Conservation (phyloP, 2,888 invertebrate genomes). For the Agrypnus murinus region DNA sequence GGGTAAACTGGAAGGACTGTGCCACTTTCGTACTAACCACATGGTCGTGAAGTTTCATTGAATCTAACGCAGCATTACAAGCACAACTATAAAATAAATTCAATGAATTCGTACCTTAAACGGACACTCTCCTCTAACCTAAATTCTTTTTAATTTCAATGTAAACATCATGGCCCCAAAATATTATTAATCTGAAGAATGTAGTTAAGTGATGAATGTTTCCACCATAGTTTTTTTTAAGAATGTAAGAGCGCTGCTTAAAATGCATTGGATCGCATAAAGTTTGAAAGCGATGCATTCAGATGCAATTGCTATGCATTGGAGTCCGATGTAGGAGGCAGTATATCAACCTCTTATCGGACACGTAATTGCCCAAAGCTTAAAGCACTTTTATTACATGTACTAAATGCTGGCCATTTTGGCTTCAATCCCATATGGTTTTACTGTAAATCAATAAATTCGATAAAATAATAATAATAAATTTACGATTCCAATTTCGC, state of each 20-base stretch:
- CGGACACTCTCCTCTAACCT: slow-evolving; percentile 26
- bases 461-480: background rate
- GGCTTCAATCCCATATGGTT: background rate
- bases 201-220: too few relatives aligned
- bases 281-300: background rate
- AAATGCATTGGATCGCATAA: background rate
- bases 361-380: slow-evolving; percentile 1
- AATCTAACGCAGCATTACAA: slow-evolving; percentile 37
- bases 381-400: slow-evolving; percentile 6
- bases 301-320: slow-evolving; percentile 9
- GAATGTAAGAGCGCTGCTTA: background rate
- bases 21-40: slow-evolving; percentile 46
- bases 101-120: slow-evolving; percentile 25
- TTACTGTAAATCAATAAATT: background rate
- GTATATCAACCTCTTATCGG: slow-evolving; percentile 16
- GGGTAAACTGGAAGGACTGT: slow-evolving; percentile 44
- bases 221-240: too few relatives aligned
- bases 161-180: background rate
- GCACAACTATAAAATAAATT: slow-evolving; percentile 30
- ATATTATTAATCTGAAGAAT: too few relatives aligned
- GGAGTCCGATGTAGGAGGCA: background rate
- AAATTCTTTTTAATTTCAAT: slow-evolving; percentile 17
- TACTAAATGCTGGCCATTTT: slow-evolving; percentile 6
- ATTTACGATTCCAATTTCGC: background rate
- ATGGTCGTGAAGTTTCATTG: slow-evolving; percentile 47